Conservation (phyloP, 2,797 vertebrate genomes). For the Zalophus californianus region DNA sequence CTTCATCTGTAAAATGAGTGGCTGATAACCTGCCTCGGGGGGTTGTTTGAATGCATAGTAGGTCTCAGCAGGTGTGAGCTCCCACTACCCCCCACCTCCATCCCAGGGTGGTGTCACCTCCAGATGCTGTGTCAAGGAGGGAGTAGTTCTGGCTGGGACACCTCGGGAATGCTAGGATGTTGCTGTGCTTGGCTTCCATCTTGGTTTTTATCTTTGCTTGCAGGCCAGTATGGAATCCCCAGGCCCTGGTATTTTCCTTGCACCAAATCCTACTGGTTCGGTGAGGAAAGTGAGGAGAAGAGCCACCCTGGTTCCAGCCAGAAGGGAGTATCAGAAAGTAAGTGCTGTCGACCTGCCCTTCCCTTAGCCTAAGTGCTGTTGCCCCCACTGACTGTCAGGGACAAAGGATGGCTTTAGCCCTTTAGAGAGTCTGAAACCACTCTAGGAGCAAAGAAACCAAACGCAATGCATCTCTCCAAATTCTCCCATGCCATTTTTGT, state of each 20-base stretch:
- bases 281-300: slow-evolving; percentile 91
- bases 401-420: background rate
- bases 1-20: background rate
- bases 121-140: background rate
- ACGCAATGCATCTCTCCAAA: background rate
- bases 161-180: background rate
- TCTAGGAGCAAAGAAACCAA: background rate
- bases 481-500: background rate
- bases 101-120: background rate
- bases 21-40: background rate
- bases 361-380: background rate
- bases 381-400: background rate
- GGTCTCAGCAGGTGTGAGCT: background rate
- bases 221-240: slow-evolving; percentile 98
- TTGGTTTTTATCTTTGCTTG: slow-evolving; percentile 49
- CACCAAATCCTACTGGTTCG: slow-evolving; percentile 97
- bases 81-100: background rate
- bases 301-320: slow-evolving; percentile 87
- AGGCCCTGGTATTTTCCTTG: slow-evolving; percentile 98
- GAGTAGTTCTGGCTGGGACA: background rate
- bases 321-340: slow-evolving; percentile 93
- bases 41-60: background rate
- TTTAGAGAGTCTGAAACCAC: background rate
- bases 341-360: slow-evolving; percentile 39
- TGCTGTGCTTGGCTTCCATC: background rate